Conservation (phyloP, 2,888 invertebrate genomes). For the Lepetodrilus schrolli region DNA sequence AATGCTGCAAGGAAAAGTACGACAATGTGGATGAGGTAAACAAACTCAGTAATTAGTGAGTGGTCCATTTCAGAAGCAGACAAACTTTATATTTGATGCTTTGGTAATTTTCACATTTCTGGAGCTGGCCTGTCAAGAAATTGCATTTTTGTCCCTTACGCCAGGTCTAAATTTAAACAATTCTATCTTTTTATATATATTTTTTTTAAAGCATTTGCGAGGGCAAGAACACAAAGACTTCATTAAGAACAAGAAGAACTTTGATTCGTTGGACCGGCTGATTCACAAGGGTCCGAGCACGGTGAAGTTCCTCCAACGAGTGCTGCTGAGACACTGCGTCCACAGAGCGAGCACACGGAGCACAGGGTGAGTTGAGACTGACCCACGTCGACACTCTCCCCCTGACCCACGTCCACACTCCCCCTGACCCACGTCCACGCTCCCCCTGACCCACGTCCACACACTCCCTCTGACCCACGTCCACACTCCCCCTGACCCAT, state of each 20-base stretch:
- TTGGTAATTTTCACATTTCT: neutral
- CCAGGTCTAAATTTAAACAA: no score
- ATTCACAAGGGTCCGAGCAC: constrained; percentile 57
- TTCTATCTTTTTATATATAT: neutral
- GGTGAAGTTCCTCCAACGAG: constrained; percentile 53
- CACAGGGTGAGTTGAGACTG: constrained; percentile 12
- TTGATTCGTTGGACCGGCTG: constrained; percentile 56
- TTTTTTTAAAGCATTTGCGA: constrained; percentile 58
- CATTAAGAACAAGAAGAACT: constrained; percentile 62
- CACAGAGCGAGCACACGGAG: constrained; percentile 23
- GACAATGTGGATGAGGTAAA: constrained; percentile 68
- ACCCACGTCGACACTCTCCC: no score
- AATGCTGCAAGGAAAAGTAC: constrained; percentile 68
- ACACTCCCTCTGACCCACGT: no score
- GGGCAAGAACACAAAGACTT: constrained; percentile 63
- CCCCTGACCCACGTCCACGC: no score
- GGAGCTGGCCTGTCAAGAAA: no score
- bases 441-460: no score
- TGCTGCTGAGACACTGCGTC: constrained; percentile 46
- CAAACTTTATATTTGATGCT: neutral
- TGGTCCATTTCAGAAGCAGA: neutral
- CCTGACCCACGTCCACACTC: no score
- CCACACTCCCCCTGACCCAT: no score
- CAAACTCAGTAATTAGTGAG: no score
- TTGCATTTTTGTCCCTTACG: no score